phyloP scores from a whole-genome alignment of 2,113 vertebrate species.

The Gila orcuttii region DNA sequence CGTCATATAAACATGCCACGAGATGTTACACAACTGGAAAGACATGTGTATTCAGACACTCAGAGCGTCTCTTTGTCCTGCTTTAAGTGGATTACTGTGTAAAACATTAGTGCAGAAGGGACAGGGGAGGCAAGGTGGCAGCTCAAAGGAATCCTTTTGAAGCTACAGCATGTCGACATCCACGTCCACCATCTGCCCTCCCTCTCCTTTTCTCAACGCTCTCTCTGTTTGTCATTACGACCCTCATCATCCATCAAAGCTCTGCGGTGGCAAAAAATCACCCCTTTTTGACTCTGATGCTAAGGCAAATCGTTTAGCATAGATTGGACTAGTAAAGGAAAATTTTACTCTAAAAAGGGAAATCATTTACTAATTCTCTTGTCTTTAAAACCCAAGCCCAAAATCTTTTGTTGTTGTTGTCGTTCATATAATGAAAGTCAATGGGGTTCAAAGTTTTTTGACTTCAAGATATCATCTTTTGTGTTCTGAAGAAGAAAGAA shows the following conservation, averaged over 20 bases:
- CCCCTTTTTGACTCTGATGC: not conserved
- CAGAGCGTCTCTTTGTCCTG: not conserved
- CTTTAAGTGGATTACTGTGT: not conserved
- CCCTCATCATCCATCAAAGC: conserved; percentile 43
- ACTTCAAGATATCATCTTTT: not conserved
- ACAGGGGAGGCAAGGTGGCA: conserved; percentile 10
- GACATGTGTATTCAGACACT: not conserved
- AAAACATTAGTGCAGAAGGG: conserved; percentile 36
- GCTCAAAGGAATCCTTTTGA: conserved; percentile 58
- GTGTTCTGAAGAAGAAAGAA: not conserved
- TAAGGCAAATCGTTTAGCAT: not conserved
- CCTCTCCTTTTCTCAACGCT: conserved; percentile 33
- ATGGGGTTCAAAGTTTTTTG: not conserved
- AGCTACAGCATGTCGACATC: conserved; percentile 25
- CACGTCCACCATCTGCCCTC: conserved; percentile 14
- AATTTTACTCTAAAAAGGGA: not conserved
- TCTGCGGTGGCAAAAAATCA: conserved; percentile 22
- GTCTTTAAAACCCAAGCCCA: not conserved
- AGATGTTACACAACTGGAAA: not conserved
- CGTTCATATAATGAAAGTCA: not conserved
- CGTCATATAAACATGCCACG: not conserved
- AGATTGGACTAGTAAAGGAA: not conserved
- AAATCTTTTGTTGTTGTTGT: not conserved
- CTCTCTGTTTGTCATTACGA: conserved; percentile 43
- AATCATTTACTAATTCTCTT: not conserved